phyloP scores from a whole-genome alignment of 2,888 invertebrate genomes.

The Ophion obscuratus region DNA sequence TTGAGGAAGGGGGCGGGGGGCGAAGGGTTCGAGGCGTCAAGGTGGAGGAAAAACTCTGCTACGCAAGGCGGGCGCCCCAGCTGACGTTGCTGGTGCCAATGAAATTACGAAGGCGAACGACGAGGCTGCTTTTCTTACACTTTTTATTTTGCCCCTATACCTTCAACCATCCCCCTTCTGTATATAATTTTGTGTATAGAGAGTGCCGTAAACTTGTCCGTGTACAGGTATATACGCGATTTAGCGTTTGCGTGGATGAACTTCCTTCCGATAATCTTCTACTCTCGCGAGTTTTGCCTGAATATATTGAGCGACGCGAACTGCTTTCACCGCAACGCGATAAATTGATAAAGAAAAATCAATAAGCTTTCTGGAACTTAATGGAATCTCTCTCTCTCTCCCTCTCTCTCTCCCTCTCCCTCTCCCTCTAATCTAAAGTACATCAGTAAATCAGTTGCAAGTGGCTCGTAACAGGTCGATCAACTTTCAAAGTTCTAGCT shows the following conservation, averaged over 20 bases:
- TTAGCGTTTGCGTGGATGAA: background rate
- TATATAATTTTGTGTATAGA: slow-evolving; percentile 42
- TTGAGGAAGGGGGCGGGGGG: background rate
- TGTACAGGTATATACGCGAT: slow-evolving; percentile 1
- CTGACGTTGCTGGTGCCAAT: slow-evolving; percentile 75
- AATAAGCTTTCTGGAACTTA: slow-evolving; percentile 57
- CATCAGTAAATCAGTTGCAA: too few species aligned
- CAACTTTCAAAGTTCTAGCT: too few species aligned
- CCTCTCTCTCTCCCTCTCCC: slow-evolving; percentile 2
- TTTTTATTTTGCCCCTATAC: slow-evolving; percentile 27
- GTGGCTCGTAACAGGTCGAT: too few species aligned
- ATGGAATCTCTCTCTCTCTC: slow-evolving; percentile 44
- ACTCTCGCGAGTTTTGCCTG: slow-evolving; percentile 27
- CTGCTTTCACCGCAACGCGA: slow-evolving; percentile 43
- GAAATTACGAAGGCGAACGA: slow-evolving; percentile 73
- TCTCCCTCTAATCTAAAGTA: background rate
- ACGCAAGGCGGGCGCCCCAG: slow-evolving; percentile 66
- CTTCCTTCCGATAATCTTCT: slow-evolving; percentile 64
- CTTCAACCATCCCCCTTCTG: slow-evolving; percentile 19
- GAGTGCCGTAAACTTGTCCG: slow-evolving; percentile 20
- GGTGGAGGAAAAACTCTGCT: slow-evolving; percentile 31
- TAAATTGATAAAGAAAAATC: slow-evolving; percentile 67
- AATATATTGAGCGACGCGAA: slow-evolving; percentile 19
- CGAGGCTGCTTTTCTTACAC: slow-evolving; percentile 52
- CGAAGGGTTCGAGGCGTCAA: background rate